A percentile compares a stretch with the other conserved stretches of the same genome.
phyloP scores from a whole-genome alignment of 1,140 invertebrate genomes.

The Heliconius congener region DNA sequence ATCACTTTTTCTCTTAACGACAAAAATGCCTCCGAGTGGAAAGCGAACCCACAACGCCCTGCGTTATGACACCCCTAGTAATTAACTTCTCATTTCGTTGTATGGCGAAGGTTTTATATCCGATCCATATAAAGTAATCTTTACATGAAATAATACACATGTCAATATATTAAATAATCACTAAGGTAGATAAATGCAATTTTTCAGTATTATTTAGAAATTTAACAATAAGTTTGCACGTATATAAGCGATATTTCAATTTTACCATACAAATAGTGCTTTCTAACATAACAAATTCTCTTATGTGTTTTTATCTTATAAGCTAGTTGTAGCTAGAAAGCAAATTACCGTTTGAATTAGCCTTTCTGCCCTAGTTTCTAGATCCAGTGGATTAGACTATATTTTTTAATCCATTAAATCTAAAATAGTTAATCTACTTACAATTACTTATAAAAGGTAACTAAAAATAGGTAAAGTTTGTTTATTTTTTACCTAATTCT shows the following conservation, averaged over 20 bases:
- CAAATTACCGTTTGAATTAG: not conserved
- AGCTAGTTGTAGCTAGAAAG: not conserved
- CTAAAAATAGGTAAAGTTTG: no score
- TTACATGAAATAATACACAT: not conserved
- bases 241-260: not conserved
- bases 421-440: not conserved
- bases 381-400: not conserved
- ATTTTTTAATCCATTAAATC: not conserved
- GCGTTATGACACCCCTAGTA: no score
- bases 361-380: not conserved
- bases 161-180: not conserved
- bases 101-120: no score
- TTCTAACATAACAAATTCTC: not conserved
- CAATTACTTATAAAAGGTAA: no score
- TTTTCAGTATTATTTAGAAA: conserved; percentile 3
- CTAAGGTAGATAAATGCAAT: not conserved
- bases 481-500: no score
- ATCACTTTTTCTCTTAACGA: not conserved
- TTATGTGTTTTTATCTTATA: not conserved
- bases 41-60: no score
- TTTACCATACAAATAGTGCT: not conserved
- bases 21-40: no score
- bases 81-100: no score
- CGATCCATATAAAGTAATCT: not conserved
- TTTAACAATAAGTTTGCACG: not conserved